Evolutionary conservation across 2,888 invertebrate genomes (phyloP), one percentile per base, ranked within the genome.

Genomic region (Leptinotarsa tumamoca): DNA sequence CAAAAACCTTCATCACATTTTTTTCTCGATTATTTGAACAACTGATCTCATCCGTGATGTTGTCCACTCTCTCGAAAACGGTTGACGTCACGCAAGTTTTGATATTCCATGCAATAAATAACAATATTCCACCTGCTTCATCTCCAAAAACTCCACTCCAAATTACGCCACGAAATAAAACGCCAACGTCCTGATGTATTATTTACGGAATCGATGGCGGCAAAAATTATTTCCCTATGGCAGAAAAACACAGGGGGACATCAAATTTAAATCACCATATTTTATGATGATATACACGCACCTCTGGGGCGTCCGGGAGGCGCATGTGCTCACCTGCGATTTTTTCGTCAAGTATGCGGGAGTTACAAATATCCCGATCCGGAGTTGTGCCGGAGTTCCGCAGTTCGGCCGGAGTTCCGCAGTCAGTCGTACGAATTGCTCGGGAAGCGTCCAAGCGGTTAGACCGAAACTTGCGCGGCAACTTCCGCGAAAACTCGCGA

Each of bases 271-370:
- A 75, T 75, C 69, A 75, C 66, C 54, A 56, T 70, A 68, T 72
- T 66, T 73, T 63, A 69, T 21, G 69, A 74, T 74, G 69, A 73
- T 67, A 67, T 49, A 71, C 76, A 76, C 73, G 75, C 72, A 76
- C 54, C 33, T 23, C 18, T 17, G n/a, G 63, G 56, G 23, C 50
- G 75, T 13, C 15, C 13, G 4, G 33, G n/a, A n/a, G 49, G 75
- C 75, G 75, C 75, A 71, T 72, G 75, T 50, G 75, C 68, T 54
- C 52, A 75, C 75, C 75, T 75, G 75, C 72, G 68, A 72, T 68
- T 75, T 68, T 68, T 43, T 71, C 67, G 67, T 61, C 18, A 68
- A 72, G 33, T 67, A 66, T 71, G 54, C 72, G 68, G 68, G 72
- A 68, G 63, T 71, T 63, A 27, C 63, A 43, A 63, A 63, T 58